phyloP scores from a whole-genome alignment of 2,113 vertebrate genomes.

The Tor tambroides region DNA sequence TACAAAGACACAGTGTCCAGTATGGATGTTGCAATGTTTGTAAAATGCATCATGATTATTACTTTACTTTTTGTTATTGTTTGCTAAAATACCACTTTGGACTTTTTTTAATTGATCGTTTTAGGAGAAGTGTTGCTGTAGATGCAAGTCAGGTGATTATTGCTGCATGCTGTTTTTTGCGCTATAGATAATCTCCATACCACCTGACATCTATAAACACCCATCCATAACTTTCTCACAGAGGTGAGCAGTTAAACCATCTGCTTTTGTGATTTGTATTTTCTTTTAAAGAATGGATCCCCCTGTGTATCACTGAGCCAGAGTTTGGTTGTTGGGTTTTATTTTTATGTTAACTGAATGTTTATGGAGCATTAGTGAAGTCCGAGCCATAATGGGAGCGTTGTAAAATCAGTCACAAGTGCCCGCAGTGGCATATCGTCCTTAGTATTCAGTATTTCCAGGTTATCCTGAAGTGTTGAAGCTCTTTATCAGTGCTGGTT shows the following conservation, averaged over 20 bases:
- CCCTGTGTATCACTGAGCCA: slow-evolving; percentile 44
- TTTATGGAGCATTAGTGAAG: slow-evolving; percentile 21
- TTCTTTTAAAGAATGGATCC: not conserved
- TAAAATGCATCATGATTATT: slow-evolving; percentile 53
- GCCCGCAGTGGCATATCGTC: not conserved
- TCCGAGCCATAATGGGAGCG: not conserved
- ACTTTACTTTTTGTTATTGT: slow-evolving; percentile 69
- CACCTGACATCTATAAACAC: not conserved
- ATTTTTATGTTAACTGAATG: slow-evolving; percentile 20
- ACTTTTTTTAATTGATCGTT: slow-evolving; percentile 55
- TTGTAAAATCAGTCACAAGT: not conserved
- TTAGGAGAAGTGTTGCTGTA: slow-evolving; percentile 47
- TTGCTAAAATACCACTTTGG: slow-evolving; percentile 68
- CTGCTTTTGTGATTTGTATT: not conserved
- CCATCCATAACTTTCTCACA: not conserved
- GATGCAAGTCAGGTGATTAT: slow-evolving; percentile 34
- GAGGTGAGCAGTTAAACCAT: not conserved
- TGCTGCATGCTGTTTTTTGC: slow-evolving; percentile 49
- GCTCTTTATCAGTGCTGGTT: slow-evolving; percentile 20
- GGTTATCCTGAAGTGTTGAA: slow-evolving; percentile 34
- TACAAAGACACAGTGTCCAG: slow-evolving; percentile 45
- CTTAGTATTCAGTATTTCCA: slow-evolving; percentile 21
- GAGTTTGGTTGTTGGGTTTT: not conserved
- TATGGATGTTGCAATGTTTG: slow-evolving; percentile 71
- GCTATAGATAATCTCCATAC: slow-evolving; percentile 34